Evolutionary conservation across 2,113 vertebrate species (phyloP).

Genomic region (Paramisgurnus dabryanus): DNA sequence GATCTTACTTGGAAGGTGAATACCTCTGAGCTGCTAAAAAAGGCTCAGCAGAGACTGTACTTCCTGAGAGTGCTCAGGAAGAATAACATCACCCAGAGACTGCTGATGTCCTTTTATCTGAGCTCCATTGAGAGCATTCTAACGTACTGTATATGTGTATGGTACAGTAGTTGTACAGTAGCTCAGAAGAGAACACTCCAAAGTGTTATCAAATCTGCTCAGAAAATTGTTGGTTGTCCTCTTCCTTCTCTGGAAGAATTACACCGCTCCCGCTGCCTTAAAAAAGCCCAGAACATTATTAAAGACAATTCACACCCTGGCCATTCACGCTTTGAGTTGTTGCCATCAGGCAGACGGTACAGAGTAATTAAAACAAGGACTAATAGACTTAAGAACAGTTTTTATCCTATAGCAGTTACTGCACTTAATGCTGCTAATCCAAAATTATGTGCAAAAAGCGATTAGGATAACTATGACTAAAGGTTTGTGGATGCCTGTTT

Average conservation of each 20-base stretch:
- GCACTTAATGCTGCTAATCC: too few species aligned
- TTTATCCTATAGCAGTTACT: too few species aligned
- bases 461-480: too few species aligned
- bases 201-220: not conserved
- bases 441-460: too few species aligned
- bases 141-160: slow-evolving; percentile 11
- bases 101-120: not conserved
- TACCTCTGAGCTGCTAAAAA: not conserved
- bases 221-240: not conserved
- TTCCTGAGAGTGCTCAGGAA: slow-evolving; percentile 6
- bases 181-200: not conserved
- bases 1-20: too few species aligned
- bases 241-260: slow-evolving; percentile 11
- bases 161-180: not conserved
- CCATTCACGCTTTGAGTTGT: too few species aligned
- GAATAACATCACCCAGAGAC: not conserved
- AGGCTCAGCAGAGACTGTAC: not conserved
- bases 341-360: too few species aligned
- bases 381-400: too few species aligned
- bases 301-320: not conserved
- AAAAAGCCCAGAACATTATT: not conserved
- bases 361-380: too few species aligned
- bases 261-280: not conserved
- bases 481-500: too few species aligned
- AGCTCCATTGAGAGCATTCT: slow-evolving; percentile 4